Evolutionary conservation across 2,888 invertebrate species (phyloP).

Genomic region (Xanthostigma xanthostigma): DNA sequence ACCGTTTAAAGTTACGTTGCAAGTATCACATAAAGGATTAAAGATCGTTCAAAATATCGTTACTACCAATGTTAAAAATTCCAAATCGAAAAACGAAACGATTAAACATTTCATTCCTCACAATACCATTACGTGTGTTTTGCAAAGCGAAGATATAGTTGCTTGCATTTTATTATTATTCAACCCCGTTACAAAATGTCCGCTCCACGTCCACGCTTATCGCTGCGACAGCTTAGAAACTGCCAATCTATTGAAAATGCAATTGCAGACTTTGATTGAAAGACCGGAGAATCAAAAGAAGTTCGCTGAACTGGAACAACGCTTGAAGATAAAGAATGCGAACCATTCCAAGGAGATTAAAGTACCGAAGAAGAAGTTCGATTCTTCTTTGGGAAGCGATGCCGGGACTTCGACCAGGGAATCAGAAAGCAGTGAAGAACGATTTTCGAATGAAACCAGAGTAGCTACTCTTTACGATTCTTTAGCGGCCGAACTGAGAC

Average conservation of each 20-base stretch:
- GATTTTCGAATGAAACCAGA: slow-evolving; percentile 22
- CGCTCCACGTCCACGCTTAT: slow-evolving; percentile 89
- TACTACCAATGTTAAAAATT: slow-evolving; percentile 19
- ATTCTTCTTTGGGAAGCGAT: slow-evolving; percentile 62
- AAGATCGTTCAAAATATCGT: slow-evolving; percentile 74
- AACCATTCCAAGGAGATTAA: slow-evolving; percentile 36
- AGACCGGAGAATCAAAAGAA: slow-evolving; percentile 77
- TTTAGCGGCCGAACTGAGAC: slow-evolving; percentile 78
- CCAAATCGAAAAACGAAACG: slow-evolving; percentile 37
- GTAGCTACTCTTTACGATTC: slow-evolving; percentile 77
- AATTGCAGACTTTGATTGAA: slow-evolving; percentile 67
- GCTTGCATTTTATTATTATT: slow-evolving; percentile 84
- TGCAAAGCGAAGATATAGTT: slow-evolving; percentile 83
- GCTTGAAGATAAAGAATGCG: slow-evolving; percentile 28
- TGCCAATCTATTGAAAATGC: slow-evolving; percentile 71
- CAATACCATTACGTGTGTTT: slow-evolving; percentile 82
- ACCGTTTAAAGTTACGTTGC: slow-evolving; percentile 79
- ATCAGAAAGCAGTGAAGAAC: slow-evolving; percentile 54
- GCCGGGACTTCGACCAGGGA: slow-evolving; percentile 53
- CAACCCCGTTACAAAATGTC: slow-evolving; percentile 88
- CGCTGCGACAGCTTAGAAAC: slow-evolving; percentile 90
- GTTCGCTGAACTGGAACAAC: slow-evolving; percentile 62
- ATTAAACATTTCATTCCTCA: slow-evolving; percentile 92
- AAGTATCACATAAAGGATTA: slow-evolving; percentile 83
- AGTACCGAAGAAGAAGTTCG: slow-evolving; percentile 47